A percentile compares a stretch with the other conserved stretches of the same genome.
phyloP scores from a whole-genome alignment of 1,140 invertebrate genomes.

The Drosophila trapezifrons region DNA sequence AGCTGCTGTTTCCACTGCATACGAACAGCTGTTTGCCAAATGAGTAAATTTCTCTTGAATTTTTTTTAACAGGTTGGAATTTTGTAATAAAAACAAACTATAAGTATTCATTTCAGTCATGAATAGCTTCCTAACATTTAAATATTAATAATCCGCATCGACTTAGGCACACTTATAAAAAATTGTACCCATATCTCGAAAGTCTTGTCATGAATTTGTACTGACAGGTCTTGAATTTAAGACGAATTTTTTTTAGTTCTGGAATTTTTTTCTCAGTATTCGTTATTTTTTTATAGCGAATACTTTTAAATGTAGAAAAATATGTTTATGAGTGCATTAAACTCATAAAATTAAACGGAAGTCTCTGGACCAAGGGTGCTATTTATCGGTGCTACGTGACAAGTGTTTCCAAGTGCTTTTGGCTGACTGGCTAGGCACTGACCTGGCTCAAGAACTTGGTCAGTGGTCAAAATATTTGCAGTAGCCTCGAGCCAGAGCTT shows the following conservation, averaged over 20 bases:
- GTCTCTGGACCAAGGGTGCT: not conserved
- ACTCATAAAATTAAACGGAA: not conserved
- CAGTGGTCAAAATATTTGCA: not conserved
- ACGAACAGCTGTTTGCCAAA: not conserved
- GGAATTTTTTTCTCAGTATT: too few relatives aligned
- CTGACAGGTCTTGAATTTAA: too few relatives aligned
- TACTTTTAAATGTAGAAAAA: too few relatives aligned
- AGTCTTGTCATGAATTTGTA: too few relatives aligned
- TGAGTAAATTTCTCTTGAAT: not conserved
- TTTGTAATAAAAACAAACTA: not conserved
- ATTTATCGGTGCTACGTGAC: not conserved
- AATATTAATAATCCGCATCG: not conserved
- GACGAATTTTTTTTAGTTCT: too few relatives aligned
- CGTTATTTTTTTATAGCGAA: too few relatives aligned
- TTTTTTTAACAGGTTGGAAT: not conserved
- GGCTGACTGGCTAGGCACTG: not conserved
- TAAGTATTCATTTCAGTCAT: not conserved
- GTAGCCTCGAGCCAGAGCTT: not conserved
- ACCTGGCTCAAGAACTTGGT: not conserved
- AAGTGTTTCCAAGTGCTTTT: not conserved
- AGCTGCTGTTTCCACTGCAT: not conserved
- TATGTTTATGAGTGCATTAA: too few relatives aligned
- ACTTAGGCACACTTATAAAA: not conserved
- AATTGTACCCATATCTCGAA: too few relatives aligned
- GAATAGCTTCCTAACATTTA: not conserved